These are phyloP conservation scores for Brachyrhaphis roseni DNA, from an alignment of 2,797 vertebrate genomes.

Conservation along the genomic window DNA sequence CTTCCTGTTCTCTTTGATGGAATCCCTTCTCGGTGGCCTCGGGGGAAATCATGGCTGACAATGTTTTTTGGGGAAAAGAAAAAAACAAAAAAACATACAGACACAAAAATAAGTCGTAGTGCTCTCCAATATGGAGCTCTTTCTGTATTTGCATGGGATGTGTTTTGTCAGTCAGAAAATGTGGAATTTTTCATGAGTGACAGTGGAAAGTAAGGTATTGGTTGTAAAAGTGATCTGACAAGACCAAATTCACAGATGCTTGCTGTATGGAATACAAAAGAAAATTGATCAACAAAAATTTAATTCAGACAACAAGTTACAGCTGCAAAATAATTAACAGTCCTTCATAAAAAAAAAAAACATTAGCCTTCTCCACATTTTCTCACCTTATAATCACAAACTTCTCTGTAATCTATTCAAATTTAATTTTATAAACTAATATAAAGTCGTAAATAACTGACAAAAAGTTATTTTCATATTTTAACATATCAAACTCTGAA, in stretches of 20 bases:
- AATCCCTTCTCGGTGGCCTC: slow-evolving; percentile 72
- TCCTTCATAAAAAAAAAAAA: not conserved
- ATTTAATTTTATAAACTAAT: not conserved
- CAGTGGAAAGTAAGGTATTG: slow-evolving; percentile 34
- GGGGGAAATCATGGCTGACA: slow-evolving; percentile 75
- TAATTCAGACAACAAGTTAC: not conserved
- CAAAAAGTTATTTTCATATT: not conserved
- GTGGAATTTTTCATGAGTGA: slow-evolving; percentile 37
- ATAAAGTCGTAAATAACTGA: not conserved
- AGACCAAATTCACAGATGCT: slow-evolving; percentile 34
- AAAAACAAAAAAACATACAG: not conserved
- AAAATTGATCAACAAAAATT: slow-evolving; percentile 28
- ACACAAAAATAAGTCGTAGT: slow-evolving; percentile 19
- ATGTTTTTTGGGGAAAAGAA: slow-evolving; percentile 57
- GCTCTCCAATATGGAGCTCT: slow-evolving; percentile 37
- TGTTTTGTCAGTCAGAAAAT: slow-evolving; percentile 61
- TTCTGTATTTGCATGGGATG: slow-evolving; percentile 46
- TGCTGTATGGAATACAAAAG: slow-evolving; percentile 36
- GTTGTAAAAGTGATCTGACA: slow-evolving; percentile 40
- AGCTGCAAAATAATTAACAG: not conserved
- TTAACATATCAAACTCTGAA: not conserved
- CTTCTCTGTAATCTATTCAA: not conserved
- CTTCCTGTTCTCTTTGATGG: slow-evolving; percentile 78
- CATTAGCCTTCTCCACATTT: not conserved
- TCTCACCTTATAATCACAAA: not conserved